A percentile compares a stretch with the other conserved stretches of the same genome.
Evolutionary conservation across 2,797 vertebrate species (phyloP).

Genomic region (Eurystomus glaucurus): DNA sequence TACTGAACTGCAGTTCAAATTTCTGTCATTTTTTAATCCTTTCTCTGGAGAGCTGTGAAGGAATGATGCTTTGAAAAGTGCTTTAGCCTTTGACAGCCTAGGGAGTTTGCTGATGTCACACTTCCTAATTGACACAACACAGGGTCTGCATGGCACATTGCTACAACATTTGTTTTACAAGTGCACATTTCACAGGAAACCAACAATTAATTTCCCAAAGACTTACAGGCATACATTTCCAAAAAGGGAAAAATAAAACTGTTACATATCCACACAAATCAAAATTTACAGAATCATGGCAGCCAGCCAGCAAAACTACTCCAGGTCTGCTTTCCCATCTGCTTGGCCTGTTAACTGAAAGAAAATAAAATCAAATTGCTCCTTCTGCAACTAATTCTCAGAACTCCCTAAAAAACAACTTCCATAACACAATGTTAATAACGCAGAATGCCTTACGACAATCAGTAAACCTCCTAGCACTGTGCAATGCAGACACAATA

Average conservation of each 20-base stretch:
- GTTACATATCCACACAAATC: conserved; percentile 83
- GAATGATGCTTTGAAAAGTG: conserved; percentile 20
- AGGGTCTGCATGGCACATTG: conserved; percentile 17
- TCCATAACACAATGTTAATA: conserved; percentile 75
- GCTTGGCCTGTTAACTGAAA: conserved; percentile 80
- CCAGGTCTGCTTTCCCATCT: conserved; percentile 85
- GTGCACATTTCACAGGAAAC: conserved; percentile 76
- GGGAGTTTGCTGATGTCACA: conserved; percentile 41
- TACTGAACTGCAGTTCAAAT: conserved; percentile 16
- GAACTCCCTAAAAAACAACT: conserved; percentile 74
- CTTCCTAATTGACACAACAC: conserved; percentile 70
- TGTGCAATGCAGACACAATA: conserved; percentile 10
- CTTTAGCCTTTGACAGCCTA: conserved; percentile 47
- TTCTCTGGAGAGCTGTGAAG: conserved; percentile 21
- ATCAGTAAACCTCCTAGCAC: conserved; percentile 69
- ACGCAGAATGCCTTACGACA: conserved; percentile 67
- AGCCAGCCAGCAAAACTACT: conserved; percentile 81
- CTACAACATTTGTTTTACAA: conserved; percentile 63
- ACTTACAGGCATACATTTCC: conserved; percentile 76
- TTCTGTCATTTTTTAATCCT: conserved; percentile 4
- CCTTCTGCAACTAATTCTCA: conserved; percentile 83
- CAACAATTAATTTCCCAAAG: conserved; percentile 76
- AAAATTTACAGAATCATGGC: conserved; percentile 83
- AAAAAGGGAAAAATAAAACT: conserved; percentile 82
- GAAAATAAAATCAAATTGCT: conserved; percentile 84